These are phyloP conservation scores for Bembecia ichneumoniformis DNA, from an alignment of 2,888 invertebrate species.

Conservation along the genomic window DNA sequence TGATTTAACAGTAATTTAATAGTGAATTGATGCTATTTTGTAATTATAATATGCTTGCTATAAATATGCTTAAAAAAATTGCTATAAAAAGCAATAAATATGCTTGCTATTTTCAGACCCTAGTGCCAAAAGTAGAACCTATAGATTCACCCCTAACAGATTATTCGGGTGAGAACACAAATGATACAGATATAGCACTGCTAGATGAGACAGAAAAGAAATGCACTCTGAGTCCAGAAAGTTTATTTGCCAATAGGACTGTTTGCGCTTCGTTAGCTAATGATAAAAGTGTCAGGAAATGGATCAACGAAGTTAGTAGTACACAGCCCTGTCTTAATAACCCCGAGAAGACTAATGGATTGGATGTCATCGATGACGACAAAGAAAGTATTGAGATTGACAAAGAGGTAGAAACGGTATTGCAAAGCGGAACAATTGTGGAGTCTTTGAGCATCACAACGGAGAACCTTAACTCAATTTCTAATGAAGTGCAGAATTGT, in stretches of 20 bases:
- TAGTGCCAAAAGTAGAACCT: conserved; percentile 58
- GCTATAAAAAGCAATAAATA: not conserved
- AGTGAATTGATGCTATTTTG: not conserved
- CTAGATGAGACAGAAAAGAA: conserved; percentile 50
- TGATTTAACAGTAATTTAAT: too few relatives aligned
- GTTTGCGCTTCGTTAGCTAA: conserved; percentile 20
- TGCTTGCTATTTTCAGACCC: conserved; percentile 30
- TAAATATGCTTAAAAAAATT: not conserved
- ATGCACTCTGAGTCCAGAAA: conserved; percentile 31
- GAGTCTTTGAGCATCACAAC: conserved; percentile 60
- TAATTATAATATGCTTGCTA: not conserved
- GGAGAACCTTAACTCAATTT: conserved; percentile 52
- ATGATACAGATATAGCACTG: conserved; percentile 52
- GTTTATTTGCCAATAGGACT: conserved; percentile 28
- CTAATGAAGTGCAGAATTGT: conserved; percentile 50
- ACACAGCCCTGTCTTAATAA: conserved; percentile 53
- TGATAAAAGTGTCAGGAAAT: conserved; percentile 43
- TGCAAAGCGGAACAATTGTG: conserved; percentile 63
- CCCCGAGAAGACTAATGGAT: conserved; percentile 35
- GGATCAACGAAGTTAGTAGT: conserved; percentile 60
- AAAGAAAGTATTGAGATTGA: conserved; percentile 59
- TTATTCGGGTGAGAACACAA: conserved; percentile 55
- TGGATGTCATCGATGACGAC: conserved; percentile 33
- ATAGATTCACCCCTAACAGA: conserved; percentile 54
- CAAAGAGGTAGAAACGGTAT: conserved; percentile 61